These are phyloP conservation scores for Tretioscincus oriximinensis DNA, from an alignment of 2,113 vertebrate species.

Conservation along the genomic window DNA sequence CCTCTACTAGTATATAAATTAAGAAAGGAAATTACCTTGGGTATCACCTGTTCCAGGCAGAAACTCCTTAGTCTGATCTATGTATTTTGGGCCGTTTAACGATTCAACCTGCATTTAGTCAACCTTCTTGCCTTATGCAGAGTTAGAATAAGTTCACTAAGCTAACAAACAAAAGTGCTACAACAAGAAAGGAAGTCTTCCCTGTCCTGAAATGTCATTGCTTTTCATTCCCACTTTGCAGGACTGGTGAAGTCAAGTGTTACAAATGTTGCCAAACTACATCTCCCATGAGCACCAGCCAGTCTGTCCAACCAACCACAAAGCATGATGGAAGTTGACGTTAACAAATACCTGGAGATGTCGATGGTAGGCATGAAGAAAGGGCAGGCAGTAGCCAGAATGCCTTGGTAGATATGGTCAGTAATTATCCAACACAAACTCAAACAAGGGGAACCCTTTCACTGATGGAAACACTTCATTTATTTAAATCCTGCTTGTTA, in stretches of 20 bases:
- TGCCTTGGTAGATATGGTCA: neutral
- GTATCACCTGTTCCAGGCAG: neutral
- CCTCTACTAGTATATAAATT: too few species aligned
- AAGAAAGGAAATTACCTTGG: neutral
- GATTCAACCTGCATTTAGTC: neutral
- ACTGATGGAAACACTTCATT: neutral
- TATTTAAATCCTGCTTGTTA: neutral
- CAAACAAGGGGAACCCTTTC: neutral
- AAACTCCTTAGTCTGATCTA: neutral
- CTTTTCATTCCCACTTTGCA: neutral
- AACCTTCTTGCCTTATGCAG: too few species aligned
- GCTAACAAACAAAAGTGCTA: neutral
- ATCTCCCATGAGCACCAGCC: too few species aligned
- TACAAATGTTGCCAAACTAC: too few species aligned
- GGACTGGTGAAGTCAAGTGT: too few species aligned
- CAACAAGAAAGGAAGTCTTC: too few species aligned
- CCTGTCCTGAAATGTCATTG: neutral
- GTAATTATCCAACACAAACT: neutral
- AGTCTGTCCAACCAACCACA: too few species aligned
- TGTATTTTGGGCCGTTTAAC: neutral
- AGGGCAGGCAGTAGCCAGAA: neutral
- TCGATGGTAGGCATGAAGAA: neutral
- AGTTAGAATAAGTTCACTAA: neutral
- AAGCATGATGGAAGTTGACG: too few species aligned
- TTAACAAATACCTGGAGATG: too few species aligned